These are phyloP conservation scores for Leptinotarsa texana DNA, from an alignment of 1,140 invertebrate genomes.

Conservation along the genomic window DNA sequence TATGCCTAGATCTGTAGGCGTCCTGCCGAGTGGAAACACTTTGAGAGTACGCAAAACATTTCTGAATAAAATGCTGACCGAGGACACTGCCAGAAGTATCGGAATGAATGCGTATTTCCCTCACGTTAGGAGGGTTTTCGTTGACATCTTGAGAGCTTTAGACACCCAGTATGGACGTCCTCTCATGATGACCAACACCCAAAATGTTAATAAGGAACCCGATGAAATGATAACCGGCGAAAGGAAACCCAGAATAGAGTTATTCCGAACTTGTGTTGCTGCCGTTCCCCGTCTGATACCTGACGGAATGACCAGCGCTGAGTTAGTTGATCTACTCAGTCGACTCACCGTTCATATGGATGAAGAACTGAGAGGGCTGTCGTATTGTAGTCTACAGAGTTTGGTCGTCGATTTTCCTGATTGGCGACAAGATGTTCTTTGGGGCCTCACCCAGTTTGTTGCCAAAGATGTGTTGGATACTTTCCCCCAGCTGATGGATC, in stretches of 20 bases:
- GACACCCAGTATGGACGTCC: conserved; percentile 95
- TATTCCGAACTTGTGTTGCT: conserved; percentile 97
- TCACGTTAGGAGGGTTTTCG: conserved; percentile 92
- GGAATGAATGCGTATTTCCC: conserved; percentile 97
- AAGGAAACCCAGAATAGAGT: conserved; percentile 95
- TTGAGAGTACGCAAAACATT: conserved; percentile 95
- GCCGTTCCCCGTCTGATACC: conserved; percentile 97
- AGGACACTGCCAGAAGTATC: conserved; percentile 92
- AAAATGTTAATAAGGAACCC: conserved; percentile 95
- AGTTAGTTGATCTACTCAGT: conserved; percentile 89
- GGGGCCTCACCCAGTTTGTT: conserved; percentile 93
- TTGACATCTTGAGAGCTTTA: conserved; percentile 93
- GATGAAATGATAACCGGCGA: conserved; percentile 95
- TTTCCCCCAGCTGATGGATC: conserved; percentile 83
- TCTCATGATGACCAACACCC: conserved; percentile 92
- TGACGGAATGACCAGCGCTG: conserved; percentile 92
- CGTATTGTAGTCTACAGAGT: conserved; percentile 95
- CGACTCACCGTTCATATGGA: conserved; percentile 93
- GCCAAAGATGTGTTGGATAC: conserved; percentile 91
- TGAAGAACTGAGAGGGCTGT: conserved; percentile 85
- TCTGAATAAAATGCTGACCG: conserved; percentile 93
- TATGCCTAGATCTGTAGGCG: conserved; percentile 93
- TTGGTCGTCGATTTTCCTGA: conserved; percentile 94
- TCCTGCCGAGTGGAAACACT: conserved; percentile 93
- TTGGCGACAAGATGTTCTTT: conserved; percentile 95